Base-by-base conservation (phyloP, 1,140 invertebrate species). In the Pygmarrhopalites habei region DNA sequence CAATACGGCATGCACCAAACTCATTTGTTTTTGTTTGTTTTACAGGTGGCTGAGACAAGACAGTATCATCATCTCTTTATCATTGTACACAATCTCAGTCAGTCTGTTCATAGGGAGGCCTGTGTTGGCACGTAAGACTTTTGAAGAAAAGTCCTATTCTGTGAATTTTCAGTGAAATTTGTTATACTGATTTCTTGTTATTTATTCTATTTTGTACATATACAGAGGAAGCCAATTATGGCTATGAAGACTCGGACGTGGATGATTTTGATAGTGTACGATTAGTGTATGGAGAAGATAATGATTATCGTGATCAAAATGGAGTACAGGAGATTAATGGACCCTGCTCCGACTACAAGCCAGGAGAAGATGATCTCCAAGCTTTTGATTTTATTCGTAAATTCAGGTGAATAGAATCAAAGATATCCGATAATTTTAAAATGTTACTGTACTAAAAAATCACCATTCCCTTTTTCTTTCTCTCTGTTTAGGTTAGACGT, bases 361-460 rank as follows among this genome's bases (percentile, higher is more conserved):
- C 82, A 1, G 86, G 85, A 10, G 85, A 89, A 71, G 83, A 87
- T 63, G 87, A 89, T 75, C 79, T 88, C 17, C 84, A 87, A 69
- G 84, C 82, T 0, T 86, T 87, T 68, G 88, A 92, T 74, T 83
- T 91, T 32, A 89, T 92, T 58, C 80, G 85, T 32, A 83, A 85
- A 64, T 88, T 86, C 72, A 78, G 69, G 69, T 67, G 29, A 21
- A 35, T 21, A n/a, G 12, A 3, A 10, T 41, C 3, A 56, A 23
- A 30, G 2, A 30, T 12, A 32, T 58, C 12, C 3, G 10, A 35
- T 25, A 15, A 35, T 59, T 59, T 21, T 10, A 12, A 10, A 23
- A 7, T 39, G 2, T 39, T 56, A 58, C 10, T 43, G 21, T 23
- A 44, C 28, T 58, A 3, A 14, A 41, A 25, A 12, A 15, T 35